A percentile compares a stretch with the other conserved stretches of the same genome.
Conservation (phyloP, 2,888 invertebrate genomes). For the Drosophila antonietae region DNA sequence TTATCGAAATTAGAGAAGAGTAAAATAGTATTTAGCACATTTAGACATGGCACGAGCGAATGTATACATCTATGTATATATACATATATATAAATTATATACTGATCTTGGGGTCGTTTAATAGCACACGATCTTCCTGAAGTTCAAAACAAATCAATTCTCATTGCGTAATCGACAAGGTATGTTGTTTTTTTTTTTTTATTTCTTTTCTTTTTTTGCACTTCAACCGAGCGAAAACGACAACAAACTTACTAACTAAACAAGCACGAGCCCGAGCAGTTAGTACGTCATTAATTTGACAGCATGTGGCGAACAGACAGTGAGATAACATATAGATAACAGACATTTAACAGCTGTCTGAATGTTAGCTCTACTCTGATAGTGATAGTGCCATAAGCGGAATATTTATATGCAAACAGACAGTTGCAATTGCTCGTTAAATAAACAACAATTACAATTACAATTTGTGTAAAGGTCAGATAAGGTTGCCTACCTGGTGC, state of each 20-base stretch:
- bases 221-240: constrained; percentile 5
- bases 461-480: constrained; percentile 18
- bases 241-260: constrained; percentile 27
- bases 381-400: background rate
- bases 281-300: constrained; percentile 42
- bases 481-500: background rate
- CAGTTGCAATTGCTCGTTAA: constrained; percentile 1
- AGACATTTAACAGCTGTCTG: constrained; percentile 23
- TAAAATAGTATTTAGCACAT: constrained; percentile 14
- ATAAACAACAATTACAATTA: background rate
- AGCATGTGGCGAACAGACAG: constrained; percentile 21
- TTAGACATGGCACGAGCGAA: background rate
- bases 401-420: constrained; percentile 2
- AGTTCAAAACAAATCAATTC: constrained; percentile 14
- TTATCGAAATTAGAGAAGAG: constrained; percentile 6
- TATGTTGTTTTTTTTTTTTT: constrained; percentile 8
- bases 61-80: background rate
- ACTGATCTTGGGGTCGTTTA: constrained; percentile 2
- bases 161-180: constrained; percentile 33
- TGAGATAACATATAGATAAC: constrained; percentile 24
- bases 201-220: background rate
- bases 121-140: constrained; percentile 8
- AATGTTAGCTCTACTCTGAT: background rate
- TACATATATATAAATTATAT: background rate
- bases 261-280: constrained; percentile 32